phyloP scores from a whole-genome alignment of 1,140 invertebrate genomes.

The Aleiodes sp. region DNA sequence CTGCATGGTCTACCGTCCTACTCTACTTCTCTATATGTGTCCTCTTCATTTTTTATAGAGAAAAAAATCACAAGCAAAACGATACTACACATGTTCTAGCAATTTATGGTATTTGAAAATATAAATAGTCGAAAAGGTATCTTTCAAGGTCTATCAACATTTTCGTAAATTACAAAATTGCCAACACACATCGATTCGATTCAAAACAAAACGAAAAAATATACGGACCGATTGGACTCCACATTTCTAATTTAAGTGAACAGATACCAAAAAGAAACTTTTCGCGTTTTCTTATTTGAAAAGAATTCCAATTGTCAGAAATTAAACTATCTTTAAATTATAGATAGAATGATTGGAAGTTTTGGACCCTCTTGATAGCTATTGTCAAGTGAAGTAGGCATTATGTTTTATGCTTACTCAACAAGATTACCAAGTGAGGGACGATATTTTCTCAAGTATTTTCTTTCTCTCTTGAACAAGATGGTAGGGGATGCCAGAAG shows the following conservation, averaged over 20 bases:
- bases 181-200: too few relatives aligned
- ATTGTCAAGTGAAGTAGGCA: conserved; percentile 24
- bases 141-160: too few relatives aligned
- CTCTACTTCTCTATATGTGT: background rate
- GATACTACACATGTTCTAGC: too few relatives aligned
- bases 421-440: conserved; percentile 17
- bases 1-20: too few relatives aligned
- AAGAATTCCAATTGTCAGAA: background rate
- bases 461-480: background rate
- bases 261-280: background rate
- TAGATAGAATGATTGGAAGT: background rate
- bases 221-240: background rate
- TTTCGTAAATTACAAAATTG: too few relatives aligned
- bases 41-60: background rate
- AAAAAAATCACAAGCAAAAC: too few relatives aligned
- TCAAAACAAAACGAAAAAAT: too few relatives aligned
- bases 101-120: too few relatives aligned
- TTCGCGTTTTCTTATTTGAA: background rate
- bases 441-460: background rate
- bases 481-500: background rate
- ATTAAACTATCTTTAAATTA: background rate
- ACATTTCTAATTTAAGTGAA: too few relatives aligned
- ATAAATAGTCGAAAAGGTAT: too few relatives aligned
- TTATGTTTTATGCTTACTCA: conserved; percentile 36
- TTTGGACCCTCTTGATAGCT: background rate